phyloP scores from a whole-genome alignment of 2,113 vertebrate genomes.

The Zonotrichia leucophrys region DNA sequence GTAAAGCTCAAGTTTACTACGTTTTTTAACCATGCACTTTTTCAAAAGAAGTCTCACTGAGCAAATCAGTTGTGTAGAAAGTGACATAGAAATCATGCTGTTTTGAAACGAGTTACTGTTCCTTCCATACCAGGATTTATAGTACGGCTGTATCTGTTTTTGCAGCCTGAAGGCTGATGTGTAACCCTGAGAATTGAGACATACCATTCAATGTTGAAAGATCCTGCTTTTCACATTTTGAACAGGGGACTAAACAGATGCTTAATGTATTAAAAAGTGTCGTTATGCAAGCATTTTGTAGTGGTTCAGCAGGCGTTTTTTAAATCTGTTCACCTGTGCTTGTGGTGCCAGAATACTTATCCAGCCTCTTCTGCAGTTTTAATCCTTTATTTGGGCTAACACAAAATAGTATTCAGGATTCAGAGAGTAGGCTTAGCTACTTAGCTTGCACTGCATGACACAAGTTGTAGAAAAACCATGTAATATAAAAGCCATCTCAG shows the following conservation, averaged over 20 bases:
- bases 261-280: not conserved
- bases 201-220: not conserved
- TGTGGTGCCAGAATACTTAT: not conserved
- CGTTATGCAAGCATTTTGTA: not conserved
- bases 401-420: not conserved
- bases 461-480: not conserved
- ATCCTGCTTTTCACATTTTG: not conserved
- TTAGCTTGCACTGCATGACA: not conserved
- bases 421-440: not conserved
- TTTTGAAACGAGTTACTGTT: not conserved
- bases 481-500: not conserved
- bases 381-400: not conserved
- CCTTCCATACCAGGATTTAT: not conserved
- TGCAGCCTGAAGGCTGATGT: not conserved
- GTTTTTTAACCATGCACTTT: not conserved
- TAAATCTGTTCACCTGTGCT: not conserved
- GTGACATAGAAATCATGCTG: not conserved
- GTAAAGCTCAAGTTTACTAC: not conserved
- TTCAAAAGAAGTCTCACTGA: not conserved
- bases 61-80: not conserved
- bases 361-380: not conserved
- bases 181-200: not conserved
- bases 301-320: not conserved
- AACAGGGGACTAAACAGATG: not conserved
- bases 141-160: not conserved